Base-by-base conservation (phyloP, 2,888 invertebrate species). In the Aphodius sticticus region DNA sequence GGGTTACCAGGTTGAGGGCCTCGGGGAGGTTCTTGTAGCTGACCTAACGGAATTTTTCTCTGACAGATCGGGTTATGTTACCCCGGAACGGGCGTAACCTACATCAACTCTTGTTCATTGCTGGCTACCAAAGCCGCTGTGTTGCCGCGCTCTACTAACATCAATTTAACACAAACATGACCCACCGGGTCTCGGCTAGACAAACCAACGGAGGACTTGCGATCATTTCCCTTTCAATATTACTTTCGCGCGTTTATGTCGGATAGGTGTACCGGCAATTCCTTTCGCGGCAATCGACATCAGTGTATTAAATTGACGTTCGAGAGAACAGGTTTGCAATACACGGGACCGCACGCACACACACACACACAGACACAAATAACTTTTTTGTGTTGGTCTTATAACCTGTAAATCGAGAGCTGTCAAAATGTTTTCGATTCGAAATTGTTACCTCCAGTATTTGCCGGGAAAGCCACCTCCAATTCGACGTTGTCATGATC, bases 401-500 rank as follows among this genome's bases (percentile, higher is more conserved):
- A 80, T 81, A 82, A 82, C 82, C 83, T 84, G 78, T 77, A 82
- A 79, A 82, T 80, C 77, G 78, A 79, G 70, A 80, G 79, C 81
- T 81, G 78, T 81, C 79, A 79, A 70, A 74, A 15, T 53, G 53
- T 79, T 36, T 38, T 74, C 14, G 72, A 53, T 53, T 53, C 53
- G 53, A 85, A 87, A 90, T 90, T 53, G 53, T 89, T 92, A 93
- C 93, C 93, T 89, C 90, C 91, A 81, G 91, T 88, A 85, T 91
- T 90, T 82, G 92, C 91, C 84, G 92, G 91, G 89, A 92, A 93
- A 84, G 92, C 91, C 88, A 93, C 92, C 90, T 92, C 92, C 86
- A 93, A 86, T 85, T 93, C 93, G 88, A 92, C 90, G 85, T 91
- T 91, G 84, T 92, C 91, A 87, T 91, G 88, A 86, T 92, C 92